Evolutionary conservation across 2,113 vertebrate species (phyloP), one percentile per base, ranked within the genome.

Genomic region (Gopherus flavomarginatus): DNA sequence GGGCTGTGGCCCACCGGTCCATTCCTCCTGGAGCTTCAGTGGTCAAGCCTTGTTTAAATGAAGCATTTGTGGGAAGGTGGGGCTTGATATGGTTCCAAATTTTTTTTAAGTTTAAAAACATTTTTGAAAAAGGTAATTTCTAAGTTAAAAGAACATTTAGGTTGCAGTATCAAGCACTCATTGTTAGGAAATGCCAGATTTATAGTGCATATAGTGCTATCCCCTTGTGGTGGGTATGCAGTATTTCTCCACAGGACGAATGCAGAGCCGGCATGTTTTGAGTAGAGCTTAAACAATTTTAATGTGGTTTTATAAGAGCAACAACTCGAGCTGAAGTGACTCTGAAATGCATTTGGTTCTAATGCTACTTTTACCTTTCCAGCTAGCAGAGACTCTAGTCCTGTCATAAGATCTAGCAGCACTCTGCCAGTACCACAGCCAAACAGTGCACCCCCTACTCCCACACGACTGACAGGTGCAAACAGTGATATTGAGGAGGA

Each of bases 381-480:
- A 98, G 99, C 90, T 62, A 99, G 99, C 88, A 98, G 98, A 88
- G 98, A 99, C 95, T 98, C 98, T 94, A 99, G 99, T 81, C 99
- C 99, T 0, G 97, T 99, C 47, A 98, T 99, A 98, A 98, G 99
- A 65, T 99, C 99, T 80, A 99, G 97, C 97, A 99, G 98, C 98
- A 99, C 99, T 31, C 94, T 99, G 95, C 98, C 99, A 0, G 91
- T 98, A 5, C 99, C 99, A 0, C 99, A 99, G 89, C 99, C 99
- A 1, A 98, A 94, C 96, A 99, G 99, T 3, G 98, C 98, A 1
- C 98, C 99, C 47, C 98, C 99, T 0, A 99, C 99, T 0, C 99
- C 99, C 0, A 98, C 98, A 8, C 97, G 91, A 0, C 97, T 98
- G 85, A 96, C 97, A 0, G 98, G 96, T 0, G 93, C 97, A 88